These are phyloP conservation scores for Andricus quercusramuli DNA, from an alignment of 2,888 invertebrate genomes.

Conservation along the genomic window DNA sequence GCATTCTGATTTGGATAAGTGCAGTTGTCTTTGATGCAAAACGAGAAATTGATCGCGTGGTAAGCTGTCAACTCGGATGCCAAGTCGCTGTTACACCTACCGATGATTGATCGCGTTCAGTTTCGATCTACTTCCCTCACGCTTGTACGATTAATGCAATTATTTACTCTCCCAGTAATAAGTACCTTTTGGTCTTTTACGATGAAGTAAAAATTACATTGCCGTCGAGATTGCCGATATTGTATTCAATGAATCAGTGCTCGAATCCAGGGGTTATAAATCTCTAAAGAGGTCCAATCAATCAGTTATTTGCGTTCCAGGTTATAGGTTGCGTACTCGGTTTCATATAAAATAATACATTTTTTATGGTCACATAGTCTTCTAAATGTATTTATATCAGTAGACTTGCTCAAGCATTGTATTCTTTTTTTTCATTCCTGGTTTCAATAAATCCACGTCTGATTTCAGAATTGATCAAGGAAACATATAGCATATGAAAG, in stretches of 20 bases:
- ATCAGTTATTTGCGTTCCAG: background rate
- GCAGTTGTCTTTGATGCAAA: background rate
- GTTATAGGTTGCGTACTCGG: too few species aligned
- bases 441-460: background rate
- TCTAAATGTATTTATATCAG: too few species aligned
- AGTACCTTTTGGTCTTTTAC: slow-evolving; percentile 19
- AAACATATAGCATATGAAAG: background rate
- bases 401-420: too few species aligned
- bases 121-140: slow-evolving; percentile 21
- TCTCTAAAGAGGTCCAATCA: background rate
- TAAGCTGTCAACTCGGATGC: slow-evolving; percentile 23
- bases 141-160: background rate
- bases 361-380: too few species aligned
- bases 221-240: too few species aligned
- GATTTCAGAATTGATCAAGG: background rate
- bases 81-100: background rate
- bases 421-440: too few species aligned
- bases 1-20: background rate
- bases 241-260: slow-evolving; percentile 4
- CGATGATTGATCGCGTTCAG: slow-evolving; percentile 11
- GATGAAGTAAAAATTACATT: slow-evolving; percentile 7
- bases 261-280: slow-evolving; percentile 8
- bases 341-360: too few species aligned
- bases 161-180: slow-evolving; percentile 17
- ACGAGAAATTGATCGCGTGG: background rate